Conservation (phyloP, 1,140 invertebrate genomes). For the Dryas iulia region DNA sequence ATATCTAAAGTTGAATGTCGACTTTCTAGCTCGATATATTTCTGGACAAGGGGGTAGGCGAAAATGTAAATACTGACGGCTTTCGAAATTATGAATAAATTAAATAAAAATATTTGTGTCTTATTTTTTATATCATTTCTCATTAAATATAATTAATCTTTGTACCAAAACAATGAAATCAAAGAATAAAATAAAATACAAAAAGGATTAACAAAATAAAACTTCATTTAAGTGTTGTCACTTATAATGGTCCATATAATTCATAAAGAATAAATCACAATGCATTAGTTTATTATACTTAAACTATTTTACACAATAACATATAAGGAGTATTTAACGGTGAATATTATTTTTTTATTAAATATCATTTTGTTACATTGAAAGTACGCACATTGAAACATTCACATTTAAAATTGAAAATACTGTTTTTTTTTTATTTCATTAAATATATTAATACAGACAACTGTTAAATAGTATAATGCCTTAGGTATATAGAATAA, state of each 20-base stretch:
- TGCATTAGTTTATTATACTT: constrained; percentile 60
- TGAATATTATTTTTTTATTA: constrained; percentile 38
- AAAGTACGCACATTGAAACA: constrained; percentile 31
- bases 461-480: constrained; percentile 1
- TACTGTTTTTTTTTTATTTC: constrained; percentile 18
- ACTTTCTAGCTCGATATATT: no score
- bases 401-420: constrained; percentile 19
- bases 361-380: constrained; percentile 31
- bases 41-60: no score
- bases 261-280: constrained; percentile 77
- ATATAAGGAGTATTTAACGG: constrained; percentile 63
- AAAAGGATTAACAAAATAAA: constrained; percentile 42
- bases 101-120: no score
- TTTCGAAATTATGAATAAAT: no score
- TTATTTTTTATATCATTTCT: no score
- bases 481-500: not conserved
- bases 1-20: no score
- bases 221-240: constrained; percentile 46
- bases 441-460: constrained; percentile 8
- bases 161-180: no score
- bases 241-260: constrained; percentile 77
- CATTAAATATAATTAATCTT: no score
- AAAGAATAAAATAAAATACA: no score
- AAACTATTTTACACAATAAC: constrained; percentile 62
- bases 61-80: no score